Percentiles rank a stretch among this genome's conserved stretches.
phyloP scores from a whole-genome alignment of 2,888 invertebrate genomes.

The Drosophila siamana region DNA sequence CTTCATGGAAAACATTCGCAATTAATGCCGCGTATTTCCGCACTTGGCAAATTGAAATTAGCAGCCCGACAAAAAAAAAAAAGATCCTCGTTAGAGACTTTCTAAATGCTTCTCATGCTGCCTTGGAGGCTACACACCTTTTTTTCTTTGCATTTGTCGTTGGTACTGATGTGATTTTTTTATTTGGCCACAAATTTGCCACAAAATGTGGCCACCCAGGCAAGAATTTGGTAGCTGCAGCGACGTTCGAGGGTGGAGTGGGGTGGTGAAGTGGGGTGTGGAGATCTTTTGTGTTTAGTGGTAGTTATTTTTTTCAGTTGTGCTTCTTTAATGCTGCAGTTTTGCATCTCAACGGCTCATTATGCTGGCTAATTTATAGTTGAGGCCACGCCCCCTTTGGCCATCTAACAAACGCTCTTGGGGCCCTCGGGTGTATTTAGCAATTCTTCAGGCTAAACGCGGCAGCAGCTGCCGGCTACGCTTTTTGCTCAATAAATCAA shows the following conservation, averaged over 20 bases:
- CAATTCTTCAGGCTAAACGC: slow-evolving; percentile 58
- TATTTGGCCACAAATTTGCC: no score
- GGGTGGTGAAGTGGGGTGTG: background rate
- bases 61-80: no score
- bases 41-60: no score
- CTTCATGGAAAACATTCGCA: no score
- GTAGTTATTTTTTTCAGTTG: background rate
- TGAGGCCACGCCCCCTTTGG: slow-evolving; percentile 55
- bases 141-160: no score
- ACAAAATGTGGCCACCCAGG: no score
- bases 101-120: no score
- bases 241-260: background rate
- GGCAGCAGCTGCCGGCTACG: slow-evolving; percentile 77
- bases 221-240: no score
- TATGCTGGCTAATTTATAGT: slow-evolving; percentile 69
- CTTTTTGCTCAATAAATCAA: slow-evolving; percentile 74
- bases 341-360: slow-evolving; percentile 71
- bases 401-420: slow-evolving; percentile 28
- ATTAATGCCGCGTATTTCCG: no score
- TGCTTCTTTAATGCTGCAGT: slow-evolving; percentile 2
- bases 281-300: background rate
- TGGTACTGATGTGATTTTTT: no score
- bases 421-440: slow-evolving; percentile 18
- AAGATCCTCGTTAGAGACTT: no score
- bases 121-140: no score